Evolutionary conservation across 37 sponge, comb jelly and placozoan species (phyloP).

Genomic region (Oopsacas minuta): DNA sequence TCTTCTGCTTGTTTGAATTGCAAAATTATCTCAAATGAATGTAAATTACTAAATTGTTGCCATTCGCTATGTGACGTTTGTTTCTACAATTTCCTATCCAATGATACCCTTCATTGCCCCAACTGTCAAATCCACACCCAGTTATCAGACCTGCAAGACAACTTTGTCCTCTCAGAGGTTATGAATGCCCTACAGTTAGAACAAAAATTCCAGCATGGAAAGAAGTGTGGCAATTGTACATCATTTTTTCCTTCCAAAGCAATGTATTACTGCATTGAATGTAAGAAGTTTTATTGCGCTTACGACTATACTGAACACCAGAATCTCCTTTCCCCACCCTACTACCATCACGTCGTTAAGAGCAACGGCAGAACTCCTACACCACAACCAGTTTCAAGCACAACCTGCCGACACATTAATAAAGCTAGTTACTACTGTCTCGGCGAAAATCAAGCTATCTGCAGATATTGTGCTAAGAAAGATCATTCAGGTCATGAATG

Average conservation of each 20-base stretch:
- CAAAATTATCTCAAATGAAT: not conserved
- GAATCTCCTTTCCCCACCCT: not conserved
- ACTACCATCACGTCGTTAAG: not conserved
- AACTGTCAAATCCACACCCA: not conserved
- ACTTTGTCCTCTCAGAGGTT: not conserved
- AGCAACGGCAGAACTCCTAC: not conserved
- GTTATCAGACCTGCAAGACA: not conserved
- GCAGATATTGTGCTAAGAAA: conserved; percentile 1
- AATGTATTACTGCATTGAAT: not conserved
- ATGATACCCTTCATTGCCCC: not conserved
- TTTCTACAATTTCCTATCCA: not conserved
- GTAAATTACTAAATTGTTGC: not conserved
- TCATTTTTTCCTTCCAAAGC: not conserved
- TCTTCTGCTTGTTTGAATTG: conserved; percentile 6
- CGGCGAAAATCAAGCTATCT: not conserved
- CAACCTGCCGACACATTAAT: not conserved
- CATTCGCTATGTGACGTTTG: not conserved
- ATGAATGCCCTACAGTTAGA: not conserved
- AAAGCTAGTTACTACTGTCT: conserved; percentile 14
- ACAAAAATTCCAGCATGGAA: not conserved
- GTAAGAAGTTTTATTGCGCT: not conserved
- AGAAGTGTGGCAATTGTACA: not conserved
- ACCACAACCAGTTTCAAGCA: not conserved
- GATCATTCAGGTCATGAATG: not conserved
- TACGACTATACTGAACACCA: not conserved